phyloP scores from a whole-genome alignment of 2,113 vertebrate species.

The Entomyzon cyanotis region DNA sequence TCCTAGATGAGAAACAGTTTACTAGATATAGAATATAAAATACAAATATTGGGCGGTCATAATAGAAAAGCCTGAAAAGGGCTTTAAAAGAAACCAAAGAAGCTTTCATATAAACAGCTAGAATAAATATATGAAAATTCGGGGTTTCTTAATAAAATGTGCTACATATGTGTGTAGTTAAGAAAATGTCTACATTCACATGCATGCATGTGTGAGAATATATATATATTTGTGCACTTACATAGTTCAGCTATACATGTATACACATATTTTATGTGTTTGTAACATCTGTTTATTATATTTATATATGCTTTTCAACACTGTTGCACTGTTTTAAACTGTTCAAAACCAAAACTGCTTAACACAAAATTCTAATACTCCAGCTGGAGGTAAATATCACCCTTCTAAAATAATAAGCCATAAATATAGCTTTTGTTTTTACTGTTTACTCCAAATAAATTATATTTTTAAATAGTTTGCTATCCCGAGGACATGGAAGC shows the following conservation, averaged over 20 bases:
- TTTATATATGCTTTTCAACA: neutral
- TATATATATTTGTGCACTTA: slow-evolving; percentile 24
- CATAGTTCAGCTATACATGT: neutral
- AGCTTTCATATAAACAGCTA: slow-evolving; percentile 2
- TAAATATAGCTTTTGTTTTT: slow-evolving; percentile 30
- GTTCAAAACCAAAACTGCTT: slow-evolving; percentile 21
- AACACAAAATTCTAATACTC: neutral
- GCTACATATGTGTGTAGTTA: slow-evolving; percentile 20
- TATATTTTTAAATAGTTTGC: neutral
- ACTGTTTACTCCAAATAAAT: slow-evolving; percentile 22
- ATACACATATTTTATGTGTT: slow-evolving; percentile 42
- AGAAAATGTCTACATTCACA: neutral
- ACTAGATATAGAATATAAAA: slow-evolving; percentile 27
- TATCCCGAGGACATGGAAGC: slow-evolving; percentile 13
- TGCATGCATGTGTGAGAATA: slow-evolving; percentile 5
- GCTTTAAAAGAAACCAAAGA: slow-evolving; percentile 13
- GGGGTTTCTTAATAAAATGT: slow-evolving; percentile 3
- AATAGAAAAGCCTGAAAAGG: slow-evolving; percentile 1
- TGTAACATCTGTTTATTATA: slow-evolving; percentile 55
- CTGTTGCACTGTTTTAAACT: neutral
- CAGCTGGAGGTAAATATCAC: slow-evolving; percentile 9
- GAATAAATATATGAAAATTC: slow-evolving; percentile 31
- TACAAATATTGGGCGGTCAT: neutral
- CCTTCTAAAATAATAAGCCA: slow-evolving; percentile 2
- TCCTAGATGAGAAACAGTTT: slow-evolving; percentile 33